phyloP scores from a whole-genome alignment of 2,797 vertebrate genomes.

The Artibeus jamaicensis region DNA sequence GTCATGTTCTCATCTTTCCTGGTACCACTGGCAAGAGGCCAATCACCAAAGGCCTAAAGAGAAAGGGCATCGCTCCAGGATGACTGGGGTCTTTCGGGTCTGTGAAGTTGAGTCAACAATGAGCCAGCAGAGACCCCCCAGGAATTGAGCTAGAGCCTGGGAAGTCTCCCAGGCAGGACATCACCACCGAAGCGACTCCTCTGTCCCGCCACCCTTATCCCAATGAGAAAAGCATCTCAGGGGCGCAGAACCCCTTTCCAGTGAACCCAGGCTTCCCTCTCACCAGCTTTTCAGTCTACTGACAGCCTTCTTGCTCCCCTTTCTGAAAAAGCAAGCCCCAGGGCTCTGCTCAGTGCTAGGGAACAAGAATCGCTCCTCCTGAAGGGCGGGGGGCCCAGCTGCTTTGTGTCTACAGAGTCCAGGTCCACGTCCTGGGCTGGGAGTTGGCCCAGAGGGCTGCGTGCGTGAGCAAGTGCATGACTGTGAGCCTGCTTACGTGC shows the following conservation, averaged over 20 bases:
- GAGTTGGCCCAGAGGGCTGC: background rate
- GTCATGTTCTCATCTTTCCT: background rate
- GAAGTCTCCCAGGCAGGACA: background rate
- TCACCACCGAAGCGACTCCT: background rate
- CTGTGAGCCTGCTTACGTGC: too few species aligned
- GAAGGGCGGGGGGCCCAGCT: background rate
- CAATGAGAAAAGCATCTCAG: background rate
- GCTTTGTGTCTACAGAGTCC: background rate
- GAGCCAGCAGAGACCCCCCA: background rate
- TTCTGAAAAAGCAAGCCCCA: background rate
- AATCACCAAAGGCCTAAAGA: background rate
- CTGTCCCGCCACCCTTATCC: background rate
- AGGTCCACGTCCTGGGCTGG: too few species aligned
- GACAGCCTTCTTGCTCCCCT: background rate
- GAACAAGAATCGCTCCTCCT: background rate
- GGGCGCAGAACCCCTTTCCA: background rate
- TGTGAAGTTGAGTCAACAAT: background rate
- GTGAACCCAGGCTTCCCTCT: background rate
- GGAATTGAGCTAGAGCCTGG: background rate
- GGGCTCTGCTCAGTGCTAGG: background rate
- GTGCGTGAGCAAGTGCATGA: fast-evolving
- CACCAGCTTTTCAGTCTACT: background rate
- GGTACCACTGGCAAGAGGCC: background rate
- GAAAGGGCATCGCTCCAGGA: background rate
- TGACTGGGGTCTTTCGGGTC: background rate